Evolutionary conservation across 1,140 invertebrate genomes (phyloP), one percentile per base, ranked within the genome.

Genomic region (Danaus plexippus): DNA sequence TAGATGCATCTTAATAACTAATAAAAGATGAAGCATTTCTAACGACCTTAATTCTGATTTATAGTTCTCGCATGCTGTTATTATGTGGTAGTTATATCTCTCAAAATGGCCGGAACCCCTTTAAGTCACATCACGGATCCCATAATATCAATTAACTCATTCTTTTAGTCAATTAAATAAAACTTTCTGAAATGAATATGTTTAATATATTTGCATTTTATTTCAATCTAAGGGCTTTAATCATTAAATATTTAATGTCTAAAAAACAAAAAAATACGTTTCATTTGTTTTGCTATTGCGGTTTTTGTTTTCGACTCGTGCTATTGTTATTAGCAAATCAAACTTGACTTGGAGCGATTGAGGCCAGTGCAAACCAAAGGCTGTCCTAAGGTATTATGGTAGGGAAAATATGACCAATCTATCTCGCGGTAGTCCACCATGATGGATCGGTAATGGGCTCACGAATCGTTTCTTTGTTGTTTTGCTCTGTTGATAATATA

Each of bases 381-480:
- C 75, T 71, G 73, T 67, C 65, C 68, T 56, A 62, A 75, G 73
- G 73, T 66, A 77, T 70, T 82, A 32, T 47, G 74, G 75, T 73
- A 70, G 71, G 73, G 75, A 74, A 82, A 85, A 83, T 84, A 70
- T 62, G 64, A 73, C 73, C 73, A 71, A 86, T 86, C 77, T 75
- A 84, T 86, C 80, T 80, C 75, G 66, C 69, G 66, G 70, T 77
- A 73, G 71, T 71, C 73, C 57, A 61, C 70, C 71, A 69, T 79
- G 80, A 80, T 82, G 79, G 79, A 82, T 82, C 75, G 69, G 67
- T 75, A 76, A 84, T 82, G 80, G 76, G 69, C 71, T 77, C 79
- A 78, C 76, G 79, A 76, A 67, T 77, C 54, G 73, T 73, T 71
- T 61, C 64, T 69, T 74, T 75, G 76, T 85, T 77, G 71, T 84